These are phyloP conservation scores for Campoplex capitator DNA, from an alignment of 2,888 invertebrate species.

Conservation along the genomic window DNA sequence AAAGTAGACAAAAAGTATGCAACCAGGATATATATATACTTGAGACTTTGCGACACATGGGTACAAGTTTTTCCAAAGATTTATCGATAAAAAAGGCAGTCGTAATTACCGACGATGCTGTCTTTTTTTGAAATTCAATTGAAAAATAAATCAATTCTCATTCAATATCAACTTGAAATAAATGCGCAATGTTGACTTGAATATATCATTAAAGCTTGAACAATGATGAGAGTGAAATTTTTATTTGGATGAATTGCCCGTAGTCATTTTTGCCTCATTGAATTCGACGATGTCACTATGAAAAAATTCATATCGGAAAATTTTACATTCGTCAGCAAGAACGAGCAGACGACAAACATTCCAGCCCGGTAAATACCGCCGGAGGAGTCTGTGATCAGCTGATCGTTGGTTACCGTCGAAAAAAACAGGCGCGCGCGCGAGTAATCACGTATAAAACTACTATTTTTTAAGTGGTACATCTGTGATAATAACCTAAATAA, in stretches of 20 bases:
- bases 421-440: conserved; percentile 17
- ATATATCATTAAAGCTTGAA: neutral
- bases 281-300: neutral
- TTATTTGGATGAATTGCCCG: neutral
- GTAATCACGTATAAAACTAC: neutral
- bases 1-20: neutral
- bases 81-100: neutral
- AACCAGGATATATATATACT: neutral
- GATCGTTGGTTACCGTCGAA: conserved; percentile 25
- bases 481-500: conserved; percentile 3
- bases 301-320: neutral
- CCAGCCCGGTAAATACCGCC: neutral
- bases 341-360: conserved; percentile 49
- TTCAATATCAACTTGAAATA: neutral
- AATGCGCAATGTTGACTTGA: neutral
- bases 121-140: neutral
- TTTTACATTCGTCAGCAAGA: neutral
- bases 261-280: neutral
- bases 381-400: conserved; percentile 49
- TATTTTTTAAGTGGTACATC: neutral
- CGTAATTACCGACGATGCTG: neutral
- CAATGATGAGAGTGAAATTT: neutral
- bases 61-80: neutral
- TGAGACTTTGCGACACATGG: neutral
- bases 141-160: no score